phyloP scores from a whole-genome alignment of 2,888 invertebrate genomes.

The Dendrolimus houi region DNA sequence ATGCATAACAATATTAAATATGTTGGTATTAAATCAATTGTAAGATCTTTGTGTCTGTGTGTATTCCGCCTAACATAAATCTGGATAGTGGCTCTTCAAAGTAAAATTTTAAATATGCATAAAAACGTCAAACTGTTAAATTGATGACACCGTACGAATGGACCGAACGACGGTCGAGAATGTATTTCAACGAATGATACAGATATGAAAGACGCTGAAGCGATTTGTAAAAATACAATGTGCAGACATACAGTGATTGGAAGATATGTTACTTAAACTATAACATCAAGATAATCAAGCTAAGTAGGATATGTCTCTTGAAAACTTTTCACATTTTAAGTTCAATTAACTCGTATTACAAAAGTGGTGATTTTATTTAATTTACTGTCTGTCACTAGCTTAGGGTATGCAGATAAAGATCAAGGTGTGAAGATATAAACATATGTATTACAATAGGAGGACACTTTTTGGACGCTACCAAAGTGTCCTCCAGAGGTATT shows the following conservation, averaged over 20 bases:
- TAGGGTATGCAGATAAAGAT: too few species aligned
- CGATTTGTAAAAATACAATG: constrained; percentile 66
- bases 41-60: constrained; percentile 26
- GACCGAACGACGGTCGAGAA: constrained; percentile 24
- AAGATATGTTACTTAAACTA: too few species aligned
- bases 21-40: constrained; percentile 3
- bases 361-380: too few species aligned
- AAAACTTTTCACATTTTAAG: too few species aligned
- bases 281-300: too few species aligned
- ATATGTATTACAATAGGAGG: too few species aligned
- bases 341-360: too few species aligned
- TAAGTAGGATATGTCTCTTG: too few species aligned
- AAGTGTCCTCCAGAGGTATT: too few species aligned
- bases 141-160: constrained; percentile 49
- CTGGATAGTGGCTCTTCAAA: constrained; percentile 60
- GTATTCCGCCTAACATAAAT: constrained; percentile 47
- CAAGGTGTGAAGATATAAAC: too few species aligned
- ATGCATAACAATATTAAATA: neutral
- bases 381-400: too few species aligned
- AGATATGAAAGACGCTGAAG: constrained; percentile 46
- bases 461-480: too few species aligned
- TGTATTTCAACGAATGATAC: constrained; percentile 53
- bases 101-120: constrained; percentile 70
- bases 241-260: constrained; percentile 29
- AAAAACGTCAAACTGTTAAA: constrained; percentile 67